phyloP scores from a whole-genome alignment of 2,113 vertebrate species.

The Psittacara wagleri region DNA sequence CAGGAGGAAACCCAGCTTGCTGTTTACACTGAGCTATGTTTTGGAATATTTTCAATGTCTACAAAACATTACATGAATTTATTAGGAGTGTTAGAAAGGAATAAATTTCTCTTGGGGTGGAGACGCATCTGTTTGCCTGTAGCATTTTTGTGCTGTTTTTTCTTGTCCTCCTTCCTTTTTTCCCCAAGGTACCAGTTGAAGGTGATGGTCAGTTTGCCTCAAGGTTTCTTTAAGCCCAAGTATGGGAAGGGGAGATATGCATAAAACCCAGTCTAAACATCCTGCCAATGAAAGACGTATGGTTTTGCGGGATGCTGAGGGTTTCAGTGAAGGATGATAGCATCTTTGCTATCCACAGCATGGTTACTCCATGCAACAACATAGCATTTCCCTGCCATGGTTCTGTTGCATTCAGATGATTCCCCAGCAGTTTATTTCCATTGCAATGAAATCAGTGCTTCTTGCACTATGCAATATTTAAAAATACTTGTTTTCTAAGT shows the following conservation, averaged over 20 bases:
- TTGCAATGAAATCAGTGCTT: neutral
- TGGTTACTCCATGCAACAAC: neutral
- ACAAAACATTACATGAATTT: neutral
- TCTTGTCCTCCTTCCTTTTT: neutral
- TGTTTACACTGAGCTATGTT: slow-evolving; percentile 22
- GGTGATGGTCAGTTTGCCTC: neutral
- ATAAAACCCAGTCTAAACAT: neutral
- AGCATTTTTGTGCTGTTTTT: neutral
- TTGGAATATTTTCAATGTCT: slow-evolving; percentile 41
- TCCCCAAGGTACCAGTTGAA: neutral
- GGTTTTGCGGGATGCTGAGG: neutral
- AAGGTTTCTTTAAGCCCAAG: neutral
- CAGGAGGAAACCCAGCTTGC: neutral
- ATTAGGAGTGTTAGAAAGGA: neutral
- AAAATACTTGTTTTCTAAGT: neutral
- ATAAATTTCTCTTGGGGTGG: neutral
- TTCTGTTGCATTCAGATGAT: slow-evolving; percentile 5
- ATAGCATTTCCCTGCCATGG: neutral
- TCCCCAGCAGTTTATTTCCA: neutral
- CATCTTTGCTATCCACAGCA: neutral
- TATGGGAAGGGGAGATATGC: neutral
- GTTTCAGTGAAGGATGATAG: neutral
- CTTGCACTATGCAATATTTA: neutral
- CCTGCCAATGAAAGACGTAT: neutral
- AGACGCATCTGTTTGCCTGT: neutral